Percentiles rank a stretch among this genome's conserved stretches.
Evolutionary conservation across 2,888 invertebrate species (phyloP).

Genomic region (Gerris lacustris): DNA sequence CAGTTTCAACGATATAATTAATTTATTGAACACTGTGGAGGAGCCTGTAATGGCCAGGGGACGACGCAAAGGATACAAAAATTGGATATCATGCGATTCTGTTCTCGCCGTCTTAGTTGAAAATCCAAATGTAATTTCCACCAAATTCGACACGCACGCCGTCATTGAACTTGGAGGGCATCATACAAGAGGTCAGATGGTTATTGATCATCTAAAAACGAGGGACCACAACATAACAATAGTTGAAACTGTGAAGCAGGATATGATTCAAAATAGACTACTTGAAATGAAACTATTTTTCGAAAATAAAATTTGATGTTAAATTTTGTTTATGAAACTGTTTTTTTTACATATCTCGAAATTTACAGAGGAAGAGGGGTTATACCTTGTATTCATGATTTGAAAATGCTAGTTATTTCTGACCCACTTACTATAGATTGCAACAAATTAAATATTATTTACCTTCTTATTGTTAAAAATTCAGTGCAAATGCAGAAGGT

Average conservation of each 20-base stretch:
- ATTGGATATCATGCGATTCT: conserved; percentile 24
- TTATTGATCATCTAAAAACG: conserved; percentile 23
- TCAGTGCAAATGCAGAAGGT: no score
- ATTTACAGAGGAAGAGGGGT: no score
- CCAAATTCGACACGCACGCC: not conserved
- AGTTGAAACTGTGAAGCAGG: conserved; percentile 21
- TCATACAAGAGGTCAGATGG: conserved; percentile 27
- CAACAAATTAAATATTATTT: no score
- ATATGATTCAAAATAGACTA: conserved; percentile 20
- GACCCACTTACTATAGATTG: no score
- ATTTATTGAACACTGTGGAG: conserved; percentile 23
- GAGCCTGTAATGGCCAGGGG: conserved; percentile 20
- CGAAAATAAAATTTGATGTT: no score
- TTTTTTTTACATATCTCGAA: no score
- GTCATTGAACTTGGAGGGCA: conserved; percentile 17
- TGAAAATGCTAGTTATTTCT: no score
- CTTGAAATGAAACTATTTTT: conserved; percentile 11
- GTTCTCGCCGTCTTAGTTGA: conserved; percentile 21
- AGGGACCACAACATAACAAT: conserved; percentile 22
- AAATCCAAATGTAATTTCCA: conserved; percentile 7
- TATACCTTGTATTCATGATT: no score
- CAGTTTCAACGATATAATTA: not conserved
- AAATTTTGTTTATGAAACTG: no score
- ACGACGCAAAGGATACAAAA: conserved; percentile 19
- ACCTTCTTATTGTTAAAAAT: no score